These are phyloP conservation scores for Grammomys surdaster DNA, from an alignment of 2,113 vertebrate genomes.

Conservation along the genomic window DNA sequence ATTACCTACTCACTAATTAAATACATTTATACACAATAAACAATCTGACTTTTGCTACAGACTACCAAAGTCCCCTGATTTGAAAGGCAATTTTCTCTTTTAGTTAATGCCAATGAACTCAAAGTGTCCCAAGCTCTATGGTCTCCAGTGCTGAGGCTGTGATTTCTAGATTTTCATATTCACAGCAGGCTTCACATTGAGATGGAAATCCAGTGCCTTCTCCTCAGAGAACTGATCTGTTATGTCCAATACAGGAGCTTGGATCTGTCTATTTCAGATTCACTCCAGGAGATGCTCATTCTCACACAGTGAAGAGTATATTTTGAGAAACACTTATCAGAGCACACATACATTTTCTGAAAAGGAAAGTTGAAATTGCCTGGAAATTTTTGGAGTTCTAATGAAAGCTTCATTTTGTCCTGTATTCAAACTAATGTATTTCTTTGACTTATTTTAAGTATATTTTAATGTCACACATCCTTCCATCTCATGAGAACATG, in stretches of 20 bases:
- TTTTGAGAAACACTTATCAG: background rate
- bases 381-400: background rate
- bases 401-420: background rate
- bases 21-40: background rate
- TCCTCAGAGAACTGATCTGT: background rate
- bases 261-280: background rate
- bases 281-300: background rate
- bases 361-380: background rate
- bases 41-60: background rate
- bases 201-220: background rate
- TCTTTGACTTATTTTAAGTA: conserved; percentile 28
- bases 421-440: background rate
- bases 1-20: background rate
- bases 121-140: background rate
- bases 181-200: background rate
- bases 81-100: background rate
- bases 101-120: background rate
- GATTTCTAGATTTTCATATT: background rate
- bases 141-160: background rate
- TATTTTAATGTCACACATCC: background rate
- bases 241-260: background rate
- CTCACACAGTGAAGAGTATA: background rate
- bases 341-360: background rate
- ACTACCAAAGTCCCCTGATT: background rate
- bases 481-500: background rate